Evolutionary conservation across 2,797 vertebrate genomes (phyloP), one percentile per base, ranked within the genome.

Genomic region (Cirrhinus mrigala): DNA sequence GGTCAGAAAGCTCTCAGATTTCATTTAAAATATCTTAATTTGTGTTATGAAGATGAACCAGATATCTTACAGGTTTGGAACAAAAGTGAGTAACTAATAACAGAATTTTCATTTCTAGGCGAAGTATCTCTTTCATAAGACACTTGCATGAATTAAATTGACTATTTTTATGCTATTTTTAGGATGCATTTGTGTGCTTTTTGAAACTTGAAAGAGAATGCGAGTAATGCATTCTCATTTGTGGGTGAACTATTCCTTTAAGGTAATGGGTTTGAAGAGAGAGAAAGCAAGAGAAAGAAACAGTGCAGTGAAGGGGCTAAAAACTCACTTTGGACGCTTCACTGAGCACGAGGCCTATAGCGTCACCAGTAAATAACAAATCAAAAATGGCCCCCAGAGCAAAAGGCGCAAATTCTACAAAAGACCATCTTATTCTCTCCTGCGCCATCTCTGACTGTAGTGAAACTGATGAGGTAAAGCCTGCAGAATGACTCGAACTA

Each of bases 371-470:
- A 66, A 27, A 56, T 29, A n/a, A 27, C 24, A 10, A 46, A 79
- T 56, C 54, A 73, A 60, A 62, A 64, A 46, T 91, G 92, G 92
- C 89, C 93, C 92, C 24, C 29, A 29, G 22, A 76, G 70, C 33
- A 62, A 81, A 60, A 81, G 33, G 27, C 68, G 33, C 16, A 29
- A 16, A 44, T 58, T 71, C 60, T 44, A 71, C 80, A 70, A 71
- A 40, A 71, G 8, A 70, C 52, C 29, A 37, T 27, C 29, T n/a
- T 62, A 74, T 66, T 16, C 71, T 4, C 11, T 12, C 14, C 40
- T 74, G 70, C 58, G 12, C 18, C 56, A 37, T 54, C n/a, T 66
- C 56, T 78, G 40, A 82, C 52, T 75, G 56, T 46, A 60, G 37
- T 22, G 56, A 74, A 48, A 6, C 73, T 24, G 27, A 79, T 60